These are phyloP conservation scores for Schizotus pectinicornis DNA, from an alignment of 2,888 invertebrate species.

Conservation along the genomic window DNA sequence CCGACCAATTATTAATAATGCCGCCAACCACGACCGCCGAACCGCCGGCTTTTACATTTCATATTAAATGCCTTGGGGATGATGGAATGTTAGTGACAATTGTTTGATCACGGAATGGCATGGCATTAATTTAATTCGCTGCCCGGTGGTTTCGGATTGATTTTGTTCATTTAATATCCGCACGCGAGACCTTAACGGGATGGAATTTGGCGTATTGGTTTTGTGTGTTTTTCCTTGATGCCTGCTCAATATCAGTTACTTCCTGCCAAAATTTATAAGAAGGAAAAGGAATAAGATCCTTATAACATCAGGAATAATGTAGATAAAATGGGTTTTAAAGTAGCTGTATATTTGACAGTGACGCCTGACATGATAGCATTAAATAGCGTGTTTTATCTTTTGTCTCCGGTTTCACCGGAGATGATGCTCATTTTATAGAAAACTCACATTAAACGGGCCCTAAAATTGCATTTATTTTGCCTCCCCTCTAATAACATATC, in stretches of 20 bases:
- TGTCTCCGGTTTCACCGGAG: slow-evolving; percentile 33
- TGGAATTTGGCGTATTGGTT: slow-evolving; percentile 3
- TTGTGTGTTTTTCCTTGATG: slow-evolving; percentile 3
- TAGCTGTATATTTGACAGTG: slow-evolving; percentile 44
- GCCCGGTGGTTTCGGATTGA: not conserved
- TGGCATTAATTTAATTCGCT: not conserved
- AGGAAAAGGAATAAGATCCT: slow-evolving; percentile 43
- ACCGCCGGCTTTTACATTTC: slow-evolving; percentile 18
- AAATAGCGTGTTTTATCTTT: slow-evolving; percentile 43
- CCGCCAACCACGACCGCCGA: slow-evolving; percentile 2
- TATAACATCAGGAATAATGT: slow-evolving; percentile 44
- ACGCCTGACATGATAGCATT: slow-evolving; percentile 46
- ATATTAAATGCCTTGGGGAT: slow-evolving; percentile 20
- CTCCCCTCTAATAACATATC: not conserved
- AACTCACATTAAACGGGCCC: slow-evolving; percentile 7
- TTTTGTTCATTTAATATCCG: not conserved
- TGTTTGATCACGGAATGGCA: slow-evolving; percentile 8
- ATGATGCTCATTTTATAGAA: slow-evolving; percentile 20
- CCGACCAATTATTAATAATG: slow-evolving; percentile 22
- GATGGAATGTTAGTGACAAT: slow-evolving; percentile 23
- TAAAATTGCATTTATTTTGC: slow-evolving; percentile 3
- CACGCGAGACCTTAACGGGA: not conserved
- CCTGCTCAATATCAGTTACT: slow-evolving; percentile 20
- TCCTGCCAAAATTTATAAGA: slow-evolving; percentile 34
- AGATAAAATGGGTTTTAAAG: slow-evolving; percentile 49